Conservation (phyloP, 2,113 vertebrate species). For the Noturus placidus region DNA sequence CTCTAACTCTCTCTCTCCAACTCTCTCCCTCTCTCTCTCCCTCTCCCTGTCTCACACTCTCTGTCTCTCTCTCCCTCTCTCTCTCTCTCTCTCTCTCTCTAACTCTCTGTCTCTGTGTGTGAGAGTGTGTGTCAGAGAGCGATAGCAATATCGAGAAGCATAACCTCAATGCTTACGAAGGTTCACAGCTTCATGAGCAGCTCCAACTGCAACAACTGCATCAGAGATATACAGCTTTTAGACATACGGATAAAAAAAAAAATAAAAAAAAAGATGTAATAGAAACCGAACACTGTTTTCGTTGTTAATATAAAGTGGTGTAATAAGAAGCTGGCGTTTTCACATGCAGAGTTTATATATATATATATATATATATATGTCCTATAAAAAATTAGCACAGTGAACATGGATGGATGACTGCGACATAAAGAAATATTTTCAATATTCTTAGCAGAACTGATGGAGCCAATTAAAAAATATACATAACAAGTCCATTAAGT, state of each 20-base stretch:
- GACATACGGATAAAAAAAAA: too few species aligned
- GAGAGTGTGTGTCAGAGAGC: conserved; percentile 12
- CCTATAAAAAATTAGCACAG: background rate
- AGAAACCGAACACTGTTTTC: background rate
- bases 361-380: background rate
- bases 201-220: conserved; percentile 54
- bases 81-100: background rate
- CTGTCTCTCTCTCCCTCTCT: background rate
- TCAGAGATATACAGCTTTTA: background rate
- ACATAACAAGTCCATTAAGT: conserved; percentile 2
- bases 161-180: conserved; percentile 49
- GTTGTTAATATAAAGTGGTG: background rate
- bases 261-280: too few species aligned
- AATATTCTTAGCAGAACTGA: background rate
- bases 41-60: background rate
- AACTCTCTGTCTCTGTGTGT: background rate
- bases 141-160: conserved; percentile 55
- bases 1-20: background rate
- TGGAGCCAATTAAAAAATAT: conserved; percentile 21
- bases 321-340: background rate
- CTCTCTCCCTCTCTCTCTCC: background rate
- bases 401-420: background rate
- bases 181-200: conserved; percentile 52
- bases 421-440: background rate
- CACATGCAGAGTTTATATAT: background rate